phyloP scores from a whole-genome alignment of 2,113 vertebrate species.

The Oryzias woworae region DNA sequence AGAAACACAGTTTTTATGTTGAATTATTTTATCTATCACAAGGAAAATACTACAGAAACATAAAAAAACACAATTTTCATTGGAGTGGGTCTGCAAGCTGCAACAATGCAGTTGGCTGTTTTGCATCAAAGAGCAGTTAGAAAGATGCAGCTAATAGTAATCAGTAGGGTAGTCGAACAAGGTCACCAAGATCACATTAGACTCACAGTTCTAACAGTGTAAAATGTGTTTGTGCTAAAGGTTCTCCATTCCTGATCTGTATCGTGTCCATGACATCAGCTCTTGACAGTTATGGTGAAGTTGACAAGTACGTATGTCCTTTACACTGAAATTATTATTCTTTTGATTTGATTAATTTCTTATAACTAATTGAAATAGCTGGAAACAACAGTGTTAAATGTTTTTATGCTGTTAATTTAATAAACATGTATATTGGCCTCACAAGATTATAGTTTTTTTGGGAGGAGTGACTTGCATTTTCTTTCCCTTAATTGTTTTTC shows the following conservation, averaged over 20 bases:
- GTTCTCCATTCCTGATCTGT: constrained; percentile 88
- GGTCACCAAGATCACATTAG: too few species aligned
- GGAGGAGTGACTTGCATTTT: constrained; percentile 2
- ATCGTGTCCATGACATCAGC: constrained; percentile 84
- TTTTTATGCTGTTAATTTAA: constrained; percentile 19
- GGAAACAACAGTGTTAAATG: constrained; percentile 15
- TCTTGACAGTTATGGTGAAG: constrained; percentile 85
- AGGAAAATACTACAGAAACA: too few species aligned
- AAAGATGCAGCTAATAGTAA: too few species aligned
- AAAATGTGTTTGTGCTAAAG: constrained; percentile 64
- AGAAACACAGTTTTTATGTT: too few species aligned
- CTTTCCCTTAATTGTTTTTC: constrained; percentile 30
- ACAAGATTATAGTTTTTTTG: constrained; percentile 3
- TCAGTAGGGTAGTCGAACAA: too few species aligned
- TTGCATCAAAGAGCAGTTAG: too few species aligned
- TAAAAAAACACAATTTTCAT: too few species aligned
- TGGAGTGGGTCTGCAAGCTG: too few species aligned
- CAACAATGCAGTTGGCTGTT: too few species aligned
- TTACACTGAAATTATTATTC: background rate
- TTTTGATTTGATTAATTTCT: constrained; percentile 12
- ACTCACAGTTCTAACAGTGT: too few species aligned
- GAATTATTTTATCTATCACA: too few species aligned
- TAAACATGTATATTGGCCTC: constrained; percentile 19
- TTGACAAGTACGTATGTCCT: constrained; percentile 83
- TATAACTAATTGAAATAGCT: constrained; percentile 35